These are phyloP conservation scores for Gymnarchus niloticus DNA, from an alignment of 2,113 vertebrate genomes.

Conservation along the genomic window DNA sequence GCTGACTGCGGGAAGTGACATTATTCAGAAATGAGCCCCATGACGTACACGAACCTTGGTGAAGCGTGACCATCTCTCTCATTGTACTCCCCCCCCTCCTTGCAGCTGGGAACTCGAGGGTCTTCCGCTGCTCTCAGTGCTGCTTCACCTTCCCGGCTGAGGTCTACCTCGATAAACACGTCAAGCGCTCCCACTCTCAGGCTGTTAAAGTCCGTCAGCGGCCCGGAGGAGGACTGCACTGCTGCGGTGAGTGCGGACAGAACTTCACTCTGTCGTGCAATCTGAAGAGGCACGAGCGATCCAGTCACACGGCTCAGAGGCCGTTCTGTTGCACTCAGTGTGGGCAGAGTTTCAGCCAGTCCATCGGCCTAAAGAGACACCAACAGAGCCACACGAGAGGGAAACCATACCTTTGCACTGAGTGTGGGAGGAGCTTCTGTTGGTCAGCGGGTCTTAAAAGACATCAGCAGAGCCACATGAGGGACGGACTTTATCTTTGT, in stretches of 20 bases:
- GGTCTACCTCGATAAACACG: neutral
- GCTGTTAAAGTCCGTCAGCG: constrained; percentile 51
- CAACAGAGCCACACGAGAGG: constrained; percentile 51
- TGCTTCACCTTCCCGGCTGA: constrained; percentile 7
- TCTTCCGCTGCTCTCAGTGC: neutral
- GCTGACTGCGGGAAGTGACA: neutral
- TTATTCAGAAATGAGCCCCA: neutral
- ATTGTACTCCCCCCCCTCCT: neutral
- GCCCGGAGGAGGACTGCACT: constrained; percentile 34
- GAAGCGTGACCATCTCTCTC: neutral
- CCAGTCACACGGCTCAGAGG: constrained; percentile 36
- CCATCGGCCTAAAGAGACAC: constrained; percentile 56
- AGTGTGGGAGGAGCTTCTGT: constrained; percentile 42
- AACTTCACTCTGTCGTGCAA: constrained; percentile 49
- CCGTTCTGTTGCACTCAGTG: constrained; percentile 55
- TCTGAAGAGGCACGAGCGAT: constrained; percentile 54
- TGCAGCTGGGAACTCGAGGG: neutral
- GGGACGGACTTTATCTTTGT: constrained; percentile 37
- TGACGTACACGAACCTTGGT: neutral
- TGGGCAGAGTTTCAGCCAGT: constrained; percentile 48
- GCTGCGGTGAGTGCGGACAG: constrained; percentile 50
- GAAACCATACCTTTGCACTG: constrained; percentile 47
- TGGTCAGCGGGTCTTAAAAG: constrained; percentile 13
- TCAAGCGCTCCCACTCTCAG: neutral
- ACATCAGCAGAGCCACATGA: constrained; percentile 44